phyloP scores from a whole-genome alignment of 1,140 invertebrate species.

The Ips nitidus region DNA sequence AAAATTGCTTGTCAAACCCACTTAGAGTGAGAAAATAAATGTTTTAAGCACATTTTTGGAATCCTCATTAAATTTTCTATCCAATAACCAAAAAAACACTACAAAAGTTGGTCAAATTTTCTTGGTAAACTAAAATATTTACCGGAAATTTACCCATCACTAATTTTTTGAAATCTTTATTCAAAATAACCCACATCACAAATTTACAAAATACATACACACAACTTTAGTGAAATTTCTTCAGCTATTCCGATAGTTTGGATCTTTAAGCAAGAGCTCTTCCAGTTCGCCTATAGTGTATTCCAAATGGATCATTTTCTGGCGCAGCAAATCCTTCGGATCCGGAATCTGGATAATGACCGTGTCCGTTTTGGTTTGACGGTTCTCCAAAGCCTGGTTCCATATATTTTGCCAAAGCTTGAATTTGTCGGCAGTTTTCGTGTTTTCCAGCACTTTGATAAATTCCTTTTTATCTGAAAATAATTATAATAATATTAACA shows the following conservation, averaged over 20 bases:
- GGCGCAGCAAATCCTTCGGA: constrained; percentile 24
- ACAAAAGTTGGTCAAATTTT: neutral
- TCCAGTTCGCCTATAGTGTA: constrained; percentile 40
- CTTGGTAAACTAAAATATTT: neutral
- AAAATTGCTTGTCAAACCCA: too few species aligned
- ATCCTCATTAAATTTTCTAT: too few species aligned
- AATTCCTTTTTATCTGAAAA: constrained; percentile 40
- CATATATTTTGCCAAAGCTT: constrained; percentile 44
- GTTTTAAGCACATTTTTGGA: too few species aligned
- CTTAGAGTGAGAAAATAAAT: too few species aligned
- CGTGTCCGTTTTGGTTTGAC: constrained; percentile 39
- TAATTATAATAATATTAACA: constrained; percentile 1
- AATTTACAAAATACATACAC: constrained; percentile 6
- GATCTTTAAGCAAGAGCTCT: constrained; percentile 21
- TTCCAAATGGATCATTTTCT: constrained; percentile 35
- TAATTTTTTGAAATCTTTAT: neutral
- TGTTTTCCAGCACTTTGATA: constrained; percentile 37
- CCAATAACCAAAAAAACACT: too few species aligned
- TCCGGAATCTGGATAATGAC: constrained; percentile 43
- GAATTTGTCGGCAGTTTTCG: constrained; percentile 38
- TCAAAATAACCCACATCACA: neutral
- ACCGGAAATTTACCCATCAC: neutral
- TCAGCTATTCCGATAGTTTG: neutral
- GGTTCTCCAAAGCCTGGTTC: constrained; percentile 41
- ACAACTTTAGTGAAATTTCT: neutral